Conservation (phyloP, 2,113 vertebrate genomes). For the Pantherophis guttatus region DNA sequence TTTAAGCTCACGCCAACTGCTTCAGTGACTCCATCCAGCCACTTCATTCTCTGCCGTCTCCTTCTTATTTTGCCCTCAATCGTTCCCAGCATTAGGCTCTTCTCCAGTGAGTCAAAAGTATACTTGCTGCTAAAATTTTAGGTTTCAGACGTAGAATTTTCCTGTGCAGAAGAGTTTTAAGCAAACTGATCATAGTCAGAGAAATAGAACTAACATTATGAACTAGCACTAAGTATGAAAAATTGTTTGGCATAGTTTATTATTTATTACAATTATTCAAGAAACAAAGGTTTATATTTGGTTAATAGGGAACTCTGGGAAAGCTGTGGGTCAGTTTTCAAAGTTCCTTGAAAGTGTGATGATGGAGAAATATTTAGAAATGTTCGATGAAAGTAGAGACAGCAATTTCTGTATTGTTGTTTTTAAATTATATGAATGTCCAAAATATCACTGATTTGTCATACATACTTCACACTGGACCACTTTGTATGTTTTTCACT, state of each 20-base stretch:
- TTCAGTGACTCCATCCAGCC: too few relatives aligned
- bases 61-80: too few relatives aligned
- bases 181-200: background rate
- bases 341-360: background rate
- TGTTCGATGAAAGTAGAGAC: background rate
- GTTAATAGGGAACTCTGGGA: background rate
- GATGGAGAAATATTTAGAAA: background rate
- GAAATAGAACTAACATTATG: background rate
- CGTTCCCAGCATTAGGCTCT: too few relatives aligned
- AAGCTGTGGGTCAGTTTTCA: background rate
- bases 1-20: too few relatives aligned
- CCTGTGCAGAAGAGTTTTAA: background rate
- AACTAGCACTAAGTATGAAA: background rate
- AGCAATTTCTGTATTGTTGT: background rate
- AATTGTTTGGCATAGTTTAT: background rate
- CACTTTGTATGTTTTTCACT: background rate
- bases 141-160: background rate
- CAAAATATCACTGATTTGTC: background rate
- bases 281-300: background rate
- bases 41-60: too few relatives aligned
- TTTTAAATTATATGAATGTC: background rate
- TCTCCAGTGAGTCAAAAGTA: background rate
- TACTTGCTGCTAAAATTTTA: background rate
- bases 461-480: background rate
- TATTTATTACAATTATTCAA: background rate